Conservation (phyloP, 2,797 vertebrate species). For the Enteromius viviparus region DNA sequence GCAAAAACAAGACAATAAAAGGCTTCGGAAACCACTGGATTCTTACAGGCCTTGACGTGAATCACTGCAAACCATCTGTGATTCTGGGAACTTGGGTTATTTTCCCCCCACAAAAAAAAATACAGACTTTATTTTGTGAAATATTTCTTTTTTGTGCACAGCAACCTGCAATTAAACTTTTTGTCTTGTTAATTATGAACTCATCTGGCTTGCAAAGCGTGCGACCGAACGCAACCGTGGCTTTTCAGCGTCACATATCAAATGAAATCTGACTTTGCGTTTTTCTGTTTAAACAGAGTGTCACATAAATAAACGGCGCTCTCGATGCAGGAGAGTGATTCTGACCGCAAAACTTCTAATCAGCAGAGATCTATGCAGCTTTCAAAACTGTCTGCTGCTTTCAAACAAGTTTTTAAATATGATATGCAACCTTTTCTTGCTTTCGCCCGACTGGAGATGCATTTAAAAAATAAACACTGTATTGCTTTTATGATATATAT, state of each 20-base stretch:
- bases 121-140: constrained; percentile 23
- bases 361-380: constrained; percentile 2
- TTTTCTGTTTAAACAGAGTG: constrained; percentile 69
- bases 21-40: constrained; percentile 66
- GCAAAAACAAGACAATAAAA: constrained; percentile 63
- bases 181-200: constrained; percentile 40
- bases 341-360: constrained; percentile 70
- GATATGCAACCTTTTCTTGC: not conserved
- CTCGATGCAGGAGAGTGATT: constrained; percentile 53
- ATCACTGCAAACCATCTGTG: constrained; percentile 14
- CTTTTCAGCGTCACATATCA: constrained; percentile 72
- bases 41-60: constrained; percentile 56
- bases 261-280: constrained; percentile 69
- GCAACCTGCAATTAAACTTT: constrained; percentile 76
- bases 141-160: constrained; percentile 61
- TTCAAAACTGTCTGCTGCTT: not conserved
- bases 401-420: not conserved
- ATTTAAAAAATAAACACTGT: not conserved
- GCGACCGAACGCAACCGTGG: constrained; percentile 66
- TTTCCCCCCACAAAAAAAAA: not conserved
- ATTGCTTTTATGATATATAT: not conserved
- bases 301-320: constrained; percentile 71
- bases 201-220: constrained; percentile 52
- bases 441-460: not conserved
- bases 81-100: not conserved